Base-by-base conservation (phyloP, 2,113 vertebrate genomes). In the Nicator chloris region DNA sequence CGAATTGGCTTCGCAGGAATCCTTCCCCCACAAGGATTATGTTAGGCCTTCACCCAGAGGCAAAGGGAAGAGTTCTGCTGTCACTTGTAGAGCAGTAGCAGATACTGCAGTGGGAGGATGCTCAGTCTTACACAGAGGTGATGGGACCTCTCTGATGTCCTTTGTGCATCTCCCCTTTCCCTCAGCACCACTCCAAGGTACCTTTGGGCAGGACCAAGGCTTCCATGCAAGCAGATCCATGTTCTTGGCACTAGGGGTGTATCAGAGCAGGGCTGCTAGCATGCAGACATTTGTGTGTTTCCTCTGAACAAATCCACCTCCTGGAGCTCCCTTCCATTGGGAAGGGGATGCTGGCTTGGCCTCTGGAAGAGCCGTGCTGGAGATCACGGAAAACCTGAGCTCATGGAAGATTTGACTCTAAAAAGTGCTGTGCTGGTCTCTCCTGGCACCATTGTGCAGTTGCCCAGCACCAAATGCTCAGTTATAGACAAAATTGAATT, bases 401-500 rank as follows among this genome's bases (percentile, higher is more conserved):
- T 56, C 76, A 6, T 7, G 11, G 80, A 68, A 94, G 81, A 30
- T 82, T 56, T 79, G 71, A 49, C 54, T 85, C 82, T 2, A 0
- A 71, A 68, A 73, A 59, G 49, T 70, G 81, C 84, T 61, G 69
- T 28, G 66, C 85, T 28, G 18, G n/a, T 90, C 96, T 90, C 91
- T 93, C 91, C 96, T 82, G 88, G 90, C 93, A 94, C 93, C 86
- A 83, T 59, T 90, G 73, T 64, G 44, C 53, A 37, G 76, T 73
- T 90, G 93, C 86, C 96, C 96, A 91, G 97, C 92, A 96, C 92
- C 88, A 88, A 86, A 95, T 95, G 95, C 95, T 87, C 96, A 70
- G 95, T 95, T 96, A 94, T 95, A 95, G 94, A 97, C 97, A 95
- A 97, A 96, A 97, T 98, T 85, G 86, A 97, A 96, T 97, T 97